Conservation (phyloP, 2,113 vertebrate species). For the Ptychochromis oligacanthus region DNA sequence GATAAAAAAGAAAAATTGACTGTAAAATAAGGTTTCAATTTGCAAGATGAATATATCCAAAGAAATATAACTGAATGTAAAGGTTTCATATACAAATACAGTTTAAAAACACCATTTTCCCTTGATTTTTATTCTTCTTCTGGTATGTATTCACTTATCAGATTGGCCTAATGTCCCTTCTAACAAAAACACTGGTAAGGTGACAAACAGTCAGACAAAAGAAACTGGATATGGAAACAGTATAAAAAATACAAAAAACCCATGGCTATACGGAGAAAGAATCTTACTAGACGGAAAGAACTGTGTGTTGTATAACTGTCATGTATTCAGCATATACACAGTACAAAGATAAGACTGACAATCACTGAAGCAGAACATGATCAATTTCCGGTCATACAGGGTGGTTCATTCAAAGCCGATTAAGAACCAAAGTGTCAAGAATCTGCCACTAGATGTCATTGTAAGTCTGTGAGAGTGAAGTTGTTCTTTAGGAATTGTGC, state of each 20-base stretch:
- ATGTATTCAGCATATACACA: slow-evolving; percentile 8
- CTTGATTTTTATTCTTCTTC: neutral
- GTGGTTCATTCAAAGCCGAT: neutral
- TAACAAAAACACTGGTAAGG: neutral
- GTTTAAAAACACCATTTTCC: neutral
- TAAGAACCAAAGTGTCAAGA: slow-evolving; percentile 13
- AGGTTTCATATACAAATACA: neutral
- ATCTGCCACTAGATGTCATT: slow-evolving; percentile 69
- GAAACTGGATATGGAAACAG: neutral
- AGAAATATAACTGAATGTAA: neutral
- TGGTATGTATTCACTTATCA: neutral
- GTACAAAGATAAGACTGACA: slow-evolving; percentile 24
- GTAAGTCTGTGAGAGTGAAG: slow-evolving; percentile 10
- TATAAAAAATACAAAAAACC: neutral
- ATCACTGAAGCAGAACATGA: slow-evolving; percentile 8
- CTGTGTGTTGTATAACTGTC: neutral
- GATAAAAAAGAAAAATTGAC: neutral
- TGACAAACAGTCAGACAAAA: neutral
- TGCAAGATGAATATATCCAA: neutral
- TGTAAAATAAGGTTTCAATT: neutral
- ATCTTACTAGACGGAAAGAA: neutral
- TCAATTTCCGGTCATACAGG: slow-evolving; percentile 14
- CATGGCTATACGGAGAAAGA: neutral
- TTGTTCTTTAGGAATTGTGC: neutral
- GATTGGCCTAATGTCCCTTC: neutral